Evolutionary conservation across 2,888 invertebrate genomes (phyloP).

Genomic region (Heliconius sara): DNA sequence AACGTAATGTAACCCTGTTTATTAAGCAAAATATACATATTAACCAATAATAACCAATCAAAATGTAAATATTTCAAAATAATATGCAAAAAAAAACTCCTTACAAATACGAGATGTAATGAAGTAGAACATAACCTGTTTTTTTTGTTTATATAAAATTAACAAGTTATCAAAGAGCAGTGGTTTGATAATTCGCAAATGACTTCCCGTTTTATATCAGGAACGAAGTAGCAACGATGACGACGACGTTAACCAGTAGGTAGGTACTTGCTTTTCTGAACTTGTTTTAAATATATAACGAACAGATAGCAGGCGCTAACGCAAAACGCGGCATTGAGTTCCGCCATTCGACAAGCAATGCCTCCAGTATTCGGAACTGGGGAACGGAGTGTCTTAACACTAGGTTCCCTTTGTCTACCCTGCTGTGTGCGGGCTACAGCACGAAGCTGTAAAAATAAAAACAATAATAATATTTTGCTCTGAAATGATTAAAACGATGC

Average conservation of each 20-base stretch:
- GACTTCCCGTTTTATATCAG: slow-evolving; percentile 47
- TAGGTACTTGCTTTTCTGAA: slow-evolving; percentile 22
- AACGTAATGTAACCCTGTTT: neutral
- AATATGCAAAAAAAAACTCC: slow-evolving; percentile 24
- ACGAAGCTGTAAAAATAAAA: too few relatives aligned
- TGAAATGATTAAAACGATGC: too few relatives aligned
- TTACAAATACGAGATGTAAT: slow-evolving; percentile 31
- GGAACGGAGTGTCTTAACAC: too few relatives aligned
- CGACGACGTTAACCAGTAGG: slow-evolving; percentile 39
- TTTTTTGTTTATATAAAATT: slow-evolving; percentile 41
- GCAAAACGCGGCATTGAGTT: too few relatives aligned
- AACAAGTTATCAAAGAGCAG: slow-evolving; percentile 48
- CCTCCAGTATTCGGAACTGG: too few relatives aligned
- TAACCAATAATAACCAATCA: too few relatives aligned
- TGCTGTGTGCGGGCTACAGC: too few relatives aligned
- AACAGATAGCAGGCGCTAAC: too few relatives aligned
- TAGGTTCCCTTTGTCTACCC: too few relatives aligned
- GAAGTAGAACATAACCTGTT: slow-evolving; percentile 41
- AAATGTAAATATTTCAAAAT: slow-evolving; percentile 2
- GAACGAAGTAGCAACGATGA: slow-evolving; percentile 41
- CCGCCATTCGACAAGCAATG: too few relatives aligned
- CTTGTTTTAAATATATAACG: slow-evolving; percentile 9
- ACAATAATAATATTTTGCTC: too few relatives aligned
- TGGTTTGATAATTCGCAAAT: slow-evolving; percentile 45
- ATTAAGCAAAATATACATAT: neutral